phyloP scores from a whole-genome alignment of 2,113 vertebrate genomes.

The Mobula birostris region DNA sequence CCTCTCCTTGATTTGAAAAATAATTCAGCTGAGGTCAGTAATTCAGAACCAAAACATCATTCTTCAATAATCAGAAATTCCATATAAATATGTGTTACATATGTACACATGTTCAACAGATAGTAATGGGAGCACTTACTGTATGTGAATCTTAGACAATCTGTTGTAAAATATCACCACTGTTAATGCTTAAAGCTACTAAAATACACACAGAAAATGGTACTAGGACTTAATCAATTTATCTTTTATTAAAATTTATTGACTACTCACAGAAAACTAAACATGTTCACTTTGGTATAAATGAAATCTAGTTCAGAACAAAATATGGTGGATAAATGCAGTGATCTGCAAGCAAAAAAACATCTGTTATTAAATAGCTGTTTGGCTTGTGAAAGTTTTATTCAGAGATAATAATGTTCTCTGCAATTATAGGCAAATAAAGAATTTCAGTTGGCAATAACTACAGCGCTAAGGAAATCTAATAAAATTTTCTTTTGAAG shows the following conservation, averaged over 20 bases:
- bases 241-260: not conserved
- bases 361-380: constrained; percentile 1
- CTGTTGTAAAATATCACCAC: not conserved
- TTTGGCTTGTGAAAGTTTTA: not conserved
- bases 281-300: not conserved
- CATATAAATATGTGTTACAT: not conserved
- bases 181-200: not conserved
- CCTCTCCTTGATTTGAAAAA: not conserved
- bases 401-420: not conserved
- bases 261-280: not conserved
- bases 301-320: not conserved
- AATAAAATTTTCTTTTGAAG: not conserved
- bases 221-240: not conserved
- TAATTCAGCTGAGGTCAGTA: not conserved
- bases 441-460: constrained; percentile 13
- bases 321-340: not conserved
- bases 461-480: not conserved
- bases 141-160: not conserved
- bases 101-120: not conserved
- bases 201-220: not conserved
- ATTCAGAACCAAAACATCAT: not conserved
- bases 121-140: not conserved
- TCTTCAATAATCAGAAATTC: not conserved
- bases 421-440: not conserved
- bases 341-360: constrained; percentile 12